phyloP scores from a whole-genome alignment of 2,113 vertebrate genomes.

The Poecilia latipinna region DNA sequence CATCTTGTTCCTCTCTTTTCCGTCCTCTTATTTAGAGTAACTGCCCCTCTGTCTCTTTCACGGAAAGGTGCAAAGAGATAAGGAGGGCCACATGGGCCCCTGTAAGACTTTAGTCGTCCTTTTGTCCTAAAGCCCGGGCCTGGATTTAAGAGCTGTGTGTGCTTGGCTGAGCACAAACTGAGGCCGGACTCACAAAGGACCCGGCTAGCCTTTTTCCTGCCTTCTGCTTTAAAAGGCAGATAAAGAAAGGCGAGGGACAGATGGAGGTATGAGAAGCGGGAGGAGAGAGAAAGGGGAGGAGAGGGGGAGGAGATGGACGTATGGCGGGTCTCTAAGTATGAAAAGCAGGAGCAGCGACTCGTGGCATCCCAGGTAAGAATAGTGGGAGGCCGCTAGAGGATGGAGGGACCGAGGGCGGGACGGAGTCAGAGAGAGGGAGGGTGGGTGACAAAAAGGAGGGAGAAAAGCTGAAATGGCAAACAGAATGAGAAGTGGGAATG shows the following conservation, averaged over 20 bases:
- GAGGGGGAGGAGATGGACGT: slow-evolving; percentile 20
- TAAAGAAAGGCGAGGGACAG: slow-evolving; percentile 68
- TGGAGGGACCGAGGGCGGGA: background rate
- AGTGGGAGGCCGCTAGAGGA: slow-evolving; percentile 32
- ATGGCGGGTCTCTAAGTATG: slow-evolving; percentile 45
- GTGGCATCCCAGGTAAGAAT: slow-evolving; percentile 73
- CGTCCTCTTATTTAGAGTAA: slow-evolving; percentile 48
- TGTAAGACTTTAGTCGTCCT: slow-evolving; percentile 61
- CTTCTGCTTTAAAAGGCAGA: slow-evolving; percentile 65
- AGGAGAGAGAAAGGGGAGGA: background rate
- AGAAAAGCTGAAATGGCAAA: slow-evolving; percentile 44
- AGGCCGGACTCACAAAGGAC: slow-evolving; percentile 64
- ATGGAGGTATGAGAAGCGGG: slow-evolving; percentile 66
- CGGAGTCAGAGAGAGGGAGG: slow-evolving; percentile 17
- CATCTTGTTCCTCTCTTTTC: slow-evolving; percentile 30
- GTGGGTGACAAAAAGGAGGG: slow-evolving; percentile 46
- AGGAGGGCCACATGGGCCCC: slow-evolving; percentile 56
- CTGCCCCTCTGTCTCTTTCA: slow-evolving; percentile 43
- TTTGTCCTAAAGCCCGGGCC: slow-evolving; percentile 67
- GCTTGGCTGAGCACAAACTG: slow-evolving; percentile 76
- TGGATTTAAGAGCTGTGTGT: slow-evolving; percentile 72
- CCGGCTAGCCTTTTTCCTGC: slow-evolving; percentile 65
- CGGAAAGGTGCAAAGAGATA: slow-evolving; percentile 64
- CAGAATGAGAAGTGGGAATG: slow-evolving; percentile 59
- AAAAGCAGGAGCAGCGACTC: slow-evolving; percentile 60